phyloP scores from a whole-genome alignment of 2,888 invertebrate genomes.

The Volucella inflata region DNA sequence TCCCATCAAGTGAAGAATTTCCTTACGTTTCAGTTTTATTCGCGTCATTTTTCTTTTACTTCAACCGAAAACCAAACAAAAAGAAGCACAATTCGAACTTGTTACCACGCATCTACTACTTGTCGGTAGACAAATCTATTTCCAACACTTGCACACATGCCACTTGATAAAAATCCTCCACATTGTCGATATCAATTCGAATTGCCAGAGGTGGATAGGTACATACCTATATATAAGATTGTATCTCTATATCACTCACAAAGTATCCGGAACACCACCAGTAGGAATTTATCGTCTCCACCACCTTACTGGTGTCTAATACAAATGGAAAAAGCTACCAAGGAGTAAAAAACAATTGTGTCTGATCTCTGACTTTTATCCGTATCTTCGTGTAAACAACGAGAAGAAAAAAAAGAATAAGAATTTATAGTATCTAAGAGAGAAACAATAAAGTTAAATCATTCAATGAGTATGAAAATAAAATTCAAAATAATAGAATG shows the following conservation, averaged over 20 bases:
- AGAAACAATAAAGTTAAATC: slow-evolving; percentile 45
- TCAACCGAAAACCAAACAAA: slow-evolving; percentile 23
- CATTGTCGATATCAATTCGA: slow-evolving; percentile 47
- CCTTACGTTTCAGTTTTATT: slow-evolving; percentile 72
- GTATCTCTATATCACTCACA: too few species aligned
- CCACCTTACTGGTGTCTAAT: not conserved
- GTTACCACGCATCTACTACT: slow-evolving; percentile 56
- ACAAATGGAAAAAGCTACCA: slow-evolving; percentile 15
- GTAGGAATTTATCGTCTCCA: not conserved
- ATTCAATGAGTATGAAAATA: slow-evolving; percentile 60
- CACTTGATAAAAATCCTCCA: slow-evolving; percentile 36
- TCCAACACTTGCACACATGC: slow-evolving; percentile 56
- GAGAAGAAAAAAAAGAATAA: not conserved
- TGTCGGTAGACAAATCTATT: slow-evolving; percentile 61
- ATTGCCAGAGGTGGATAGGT: slow-evolving; percentile 27
- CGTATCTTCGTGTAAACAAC: not conserved
- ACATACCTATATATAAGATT: not conserved
- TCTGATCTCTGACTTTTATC: slow-evolving; percentile 43
- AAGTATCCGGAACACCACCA: too few species aligned
- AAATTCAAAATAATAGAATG: slow-evolving; percentile 50
- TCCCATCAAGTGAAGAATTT: slow-evolving; percentile 72
- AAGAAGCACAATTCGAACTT: slow-evolving; percentile 28
- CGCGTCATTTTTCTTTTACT: slow-evolving; percentile 72
- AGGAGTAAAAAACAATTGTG: slow-evolving; percentile 62
- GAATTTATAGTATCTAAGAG: not conserved